Evolutionary conservation across 2,797 vertebrate genomes (phyloP).

Genomic region (Rhinichthys osculus): DNA sequence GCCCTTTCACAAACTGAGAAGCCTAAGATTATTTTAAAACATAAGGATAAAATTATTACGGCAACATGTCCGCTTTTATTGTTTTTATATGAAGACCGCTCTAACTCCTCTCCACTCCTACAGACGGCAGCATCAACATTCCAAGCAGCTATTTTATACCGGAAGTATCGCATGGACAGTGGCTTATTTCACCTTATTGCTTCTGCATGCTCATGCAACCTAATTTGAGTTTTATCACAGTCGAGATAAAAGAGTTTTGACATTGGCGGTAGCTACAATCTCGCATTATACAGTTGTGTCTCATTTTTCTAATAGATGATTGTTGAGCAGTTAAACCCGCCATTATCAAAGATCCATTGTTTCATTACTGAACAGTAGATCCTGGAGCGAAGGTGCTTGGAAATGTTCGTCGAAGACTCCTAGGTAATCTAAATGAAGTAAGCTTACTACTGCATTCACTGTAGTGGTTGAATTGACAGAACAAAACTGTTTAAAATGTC

Average conservation of each 20-base stretch:
- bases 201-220: not conserved
- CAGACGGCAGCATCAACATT: not conserved
- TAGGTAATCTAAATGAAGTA: constrained; percentile 28
- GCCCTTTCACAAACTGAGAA: not conserved
- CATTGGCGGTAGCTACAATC: not conserved
- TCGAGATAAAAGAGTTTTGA: not conserved
- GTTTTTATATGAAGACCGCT: not conserved
- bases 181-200: not conserved
- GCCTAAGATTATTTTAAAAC: not conserved
- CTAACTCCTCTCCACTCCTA: constrained; percentile 1
- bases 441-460: not conserved
- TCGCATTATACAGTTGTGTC: no score
- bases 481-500: not conserved
- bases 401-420: constrained; percentile 2
- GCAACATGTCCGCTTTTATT: not conserved
- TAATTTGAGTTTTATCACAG: not conserved
- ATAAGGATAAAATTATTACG: not conserved
- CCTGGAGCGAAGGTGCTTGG: constrained; percentile 15
- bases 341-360: not conserved
- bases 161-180: constrained; percentile 18
- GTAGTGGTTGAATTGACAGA: not conserved
- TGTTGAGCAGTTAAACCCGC: not conserved
- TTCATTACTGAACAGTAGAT: not conserved
- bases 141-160: not conserved
- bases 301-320: not conserved